Percentiles rank a stretch among this genome's conserved stretches.
These are phyloP conservation scores for Morpho helenor DNA, from an alignment of 2,888 invertebrate species.

Conservation along the genomic window DNA sequence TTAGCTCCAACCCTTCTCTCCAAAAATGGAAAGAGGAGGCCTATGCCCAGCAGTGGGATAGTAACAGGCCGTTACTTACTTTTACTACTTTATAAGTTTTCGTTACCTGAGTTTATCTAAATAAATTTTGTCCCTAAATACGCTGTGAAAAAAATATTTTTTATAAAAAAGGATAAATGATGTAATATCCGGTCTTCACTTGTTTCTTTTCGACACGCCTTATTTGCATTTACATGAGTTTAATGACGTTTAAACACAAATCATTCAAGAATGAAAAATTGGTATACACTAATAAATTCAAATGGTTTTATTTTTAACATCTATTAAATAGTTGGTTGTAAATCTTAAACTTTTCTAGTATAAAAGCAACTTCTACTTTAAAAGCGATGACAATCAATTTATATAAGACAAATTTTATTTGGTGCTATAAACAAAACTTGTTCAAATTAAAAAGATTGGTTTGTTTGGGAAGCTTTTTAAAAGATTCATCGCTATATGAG, in stretches of 20 bases:
- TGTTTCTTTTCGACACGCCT: slow-evolving; percentile 8
- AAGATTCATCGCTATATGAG: too few species aligned
- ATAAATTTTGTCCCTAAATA: too few species aligned
- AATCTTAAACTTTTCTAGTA: slow-evolving; percentile 1
- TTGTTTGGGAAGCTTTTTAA: too few species aligned
- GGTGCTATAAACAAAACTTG: slow-evolving; percentile 2
- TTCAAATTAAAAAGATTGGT: too few species aligned
- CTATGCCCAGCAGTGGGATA: too few species aligned
- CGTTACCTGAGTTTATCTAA: too few species aligned
- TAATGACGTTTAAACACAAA: slow-evolving; percentile 24
- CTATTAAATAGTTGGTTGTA: slow-evolving; percentile 2
- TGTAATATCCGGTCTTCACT: slow-evolving; percentile 4
- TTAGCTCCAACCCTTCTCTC: too few species aligned
- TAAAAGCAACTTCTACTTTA: background rate
- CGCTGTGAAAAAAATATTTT: background rate
- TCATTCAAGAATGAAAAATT: slow-evolving; percentile 16
- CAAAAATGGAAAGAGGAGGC: too few species aligned
- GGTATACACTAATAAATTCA: background rate
- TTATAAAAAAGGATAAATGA: background rate
- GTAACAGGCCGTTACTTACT: too few species aligned
- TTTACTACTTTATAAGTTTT: too few species aligned
- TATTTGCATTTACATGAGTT: slow-evolving; percentile 25
- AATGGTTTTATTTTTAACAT: background rate
- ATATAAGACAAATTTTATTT: background rate
- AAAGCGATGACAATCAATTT: background rate